phyloP scores from a whole-genome alignment of 2,797 vertebrate species.

The Neoniphon sammara region DNA sequence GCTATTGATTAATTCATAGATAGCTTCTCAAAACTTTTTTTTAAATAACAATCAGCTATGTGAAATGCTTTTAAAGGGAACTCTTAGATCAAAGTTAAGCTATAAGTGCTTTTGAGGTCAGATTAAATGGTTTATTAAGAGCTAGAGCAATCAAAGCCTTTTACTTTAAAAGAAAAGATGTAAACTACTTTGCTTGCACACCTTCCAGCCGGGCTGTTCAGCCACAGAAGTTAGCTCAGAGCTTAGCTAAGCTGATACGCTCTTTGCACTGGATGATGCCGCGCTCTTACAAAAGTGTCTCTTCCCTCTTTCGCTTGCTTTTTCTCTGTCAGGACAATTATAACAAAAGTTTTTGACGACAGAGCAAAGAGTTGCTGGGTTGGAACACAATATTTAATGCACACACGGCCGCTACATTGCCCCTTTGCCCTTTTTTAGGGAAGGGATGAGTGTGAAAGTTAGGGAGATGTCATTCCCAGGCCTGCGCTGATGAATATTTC shows the following conservation, averaged over 20 bases:
- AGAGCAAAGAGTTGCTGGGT: constrained; percentile 40
- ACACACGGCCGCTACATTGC: constrained; percentile 36
- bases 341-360: constrained; percentile 5
- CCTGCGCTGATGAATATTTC: constrained; percentile 77
- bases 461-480: constrained; percentile 57
- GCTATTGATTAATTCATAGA: constrained; percentile 45
- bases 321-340: constrained; percentile 32
- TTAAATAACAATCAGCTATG: neutral
- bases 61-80: constrained; percentile 6
- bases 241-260: constrained; percentile 6
- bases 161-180: constrained; percentile 25
- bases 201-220: constrained; percentile 10
- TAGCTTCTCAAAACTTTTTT: neutral
- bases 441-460: constrained; percentile 60
- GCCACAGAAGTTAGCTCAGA: neutral
- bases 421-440: constrained; percentile 57
- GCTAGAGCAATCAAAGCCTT: constrained; percentile 12
- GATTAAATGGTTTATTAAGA: neutral
- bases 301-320: constrained; percentile 8
- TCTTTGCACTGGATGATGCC: neutral
- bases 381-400: constrained; percentile 62
- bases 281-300: neutral
- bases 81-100: neutral
- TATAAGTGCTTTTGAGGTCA: neutral
- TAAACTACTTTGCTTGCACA: constrained; percentile 26